These are phyloP conservation scores for Furcifer pardalis DNA, from an alignment of 2,797 vertebrate species.

Conservation along the genomic window DNA sequence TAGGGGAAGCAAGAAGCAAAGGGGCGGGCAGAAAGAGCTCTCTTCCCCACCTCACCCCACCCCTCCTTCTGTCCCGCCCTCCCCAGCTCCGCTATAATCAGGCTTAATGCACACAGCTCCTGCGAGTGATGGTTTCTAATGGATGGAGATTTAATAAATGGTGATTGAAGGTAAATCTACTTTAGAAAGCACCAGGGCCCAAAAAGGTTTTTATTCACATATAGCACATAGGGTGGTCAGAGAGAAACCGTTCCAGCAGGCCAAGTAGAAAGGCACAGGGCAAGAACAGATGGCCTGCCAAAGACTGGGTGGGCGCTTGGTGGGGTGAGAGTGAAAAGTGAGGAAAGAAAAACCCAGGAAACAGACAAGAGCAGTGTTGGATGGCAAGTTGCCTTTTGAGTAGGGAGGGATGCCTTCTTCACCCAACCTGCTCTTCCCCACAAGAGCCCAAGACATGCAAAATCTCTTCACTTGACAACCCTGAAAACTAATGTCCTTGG, in stretches of 20 bases:
- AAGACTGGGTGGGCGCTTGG: conserved; percentile 52
- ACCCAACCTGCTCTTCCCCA: too few relatives aligned
- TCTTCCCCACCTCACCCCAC: not conserved
- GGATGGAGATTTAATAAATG: conserved; percentile 98
- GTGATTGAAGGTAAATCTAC: conserved; percentile 98
- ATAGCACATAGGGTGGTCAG: conserved; percentile 74
- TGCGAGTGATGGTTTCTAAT: conserved; percentile 88
- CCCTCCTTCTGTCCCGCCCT: conserved; percentile 77
- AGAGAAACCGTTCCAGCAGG: conserved; percentile 67
- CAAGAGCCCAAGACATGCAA: too few relatives aligned
- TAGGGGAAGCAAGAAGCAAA: conserved; percentile 53
- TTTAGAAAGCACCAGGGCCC: conserved; percentile 83
- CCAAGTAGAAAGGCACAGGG: conserved; percentile 52
- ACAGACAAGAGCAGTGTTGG: too few relatives aligned
- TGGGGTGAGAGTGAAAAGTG: conserved; percentile 32
- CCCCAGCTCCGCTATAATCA: conserved; percentile 87
- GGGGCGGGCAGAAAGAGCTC: conserved; percentile 73
- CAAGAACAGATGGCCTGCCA: conserved; percentile 58
- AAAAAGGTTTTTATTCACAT: conserved; percentile 75
- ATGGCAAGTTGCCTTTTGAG: not conserved
- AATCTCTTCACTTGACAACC: too few relatives aligned
- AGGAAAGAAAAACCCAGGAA: conserved; percentile 8
- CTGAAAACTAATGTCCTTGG: too few relatives aligned
- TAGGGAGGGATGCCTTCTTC: too few relatives aligned
- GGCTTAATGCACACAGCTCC: conserved; percentile 92